These are phyloP conservation scores for Lindbergichthys nudifrons DNA, from an alignment of 2,797 vertebrate genomes.

Conservation along the genomic window DNA sequence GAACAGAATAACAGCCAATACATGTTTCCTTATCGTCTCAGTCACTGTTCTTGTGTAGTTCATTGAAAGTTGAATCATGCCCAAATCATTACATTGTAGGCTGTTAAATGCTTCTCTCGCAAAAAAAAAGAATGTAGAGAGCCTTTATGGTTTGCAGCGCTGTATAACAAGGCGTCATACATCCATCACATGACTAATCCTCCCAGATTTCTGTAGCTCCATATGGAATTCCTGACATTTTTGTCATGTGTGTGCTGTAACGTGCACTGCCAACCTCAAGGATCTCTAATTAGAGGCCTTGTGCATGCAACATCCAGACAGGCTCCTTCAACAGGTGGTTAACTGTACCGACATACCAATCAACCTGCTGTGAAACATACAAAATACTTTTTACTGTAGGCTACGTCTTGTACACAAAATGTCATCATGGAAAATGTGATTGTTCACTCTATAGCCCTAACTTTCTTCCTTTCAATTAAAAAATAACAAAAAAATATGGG, in stretches of 20 bases:
- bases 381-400: not conserved
- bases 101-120: not conserved
- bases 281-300: constrained; percentile 64
- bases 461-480: no score
- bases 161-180: constrained; percentile 61
- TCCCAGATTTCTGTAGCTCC: constrained; percentile 63
- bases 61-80: not conserved
- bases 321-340: constrained; percentile 60
- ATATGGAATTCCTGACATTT: constrained; percentile 81
- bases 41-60: not conserved
- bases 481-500: no score
- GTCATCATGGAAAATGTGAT: not conserved
- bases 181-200: constrained; percentile 79
- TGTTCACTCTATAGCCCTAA: not conserved
- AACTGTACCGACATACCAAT: constrained; percentile 43
- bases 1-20: not conserved
- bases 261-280: constrained; percentile 55
- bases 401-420: not conserved
- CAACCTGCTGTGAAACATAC: constrained; percentile 14
- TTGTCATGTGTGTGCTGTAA: constrained; percentile 53
- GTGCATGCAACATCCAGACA: constrained; percentile 49
- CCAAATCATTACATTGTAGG: not conserved
- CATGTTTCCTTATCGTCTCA: not conserved
- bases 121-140: constrained; percentile 8
- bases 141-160: constrained; percentile 17